Conservation (phyloP, 2,888 invertebrate species). For the Tinea pellionella region DNA sequence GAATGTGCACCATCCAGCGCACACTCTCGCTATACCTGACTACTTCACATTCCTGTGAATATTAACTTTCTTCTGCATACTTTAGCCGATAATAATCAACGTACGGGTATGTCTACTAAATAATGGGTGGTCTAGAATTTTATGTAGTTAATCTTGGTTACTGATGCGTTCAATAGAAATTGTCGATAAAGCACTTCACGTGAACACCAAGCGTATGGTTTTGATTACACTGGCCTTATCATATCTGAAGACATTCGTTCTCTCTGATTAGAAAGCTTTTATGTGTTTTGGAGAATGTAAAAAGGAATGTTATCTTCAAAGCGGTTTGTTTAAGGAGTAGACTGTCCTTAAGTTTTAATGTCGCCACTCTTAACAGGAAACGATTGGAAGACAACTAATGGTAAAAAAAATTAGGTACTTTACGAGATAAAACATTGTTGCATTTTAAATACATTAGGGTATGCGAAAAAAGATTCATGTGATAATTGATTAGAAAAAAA, state of each 20-base stretch:
- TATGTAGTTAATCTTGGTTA: neutral
- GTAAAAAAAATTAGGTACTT: neutral
- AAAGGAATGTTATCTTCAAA: neutral
- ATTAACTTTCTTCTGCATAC: neutral
- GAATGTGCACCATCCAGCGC: too few relatives aligned
- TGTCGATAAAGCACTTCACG: neutral
- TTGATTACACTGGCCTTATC: neutral
- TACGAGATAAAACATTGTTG: too few relatives aligned
- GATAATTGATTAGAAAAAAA: too few relatives aligned
- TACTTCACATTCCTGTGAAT: neutral
- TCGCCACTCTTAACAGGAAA: neutral
- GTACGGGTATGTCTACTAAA: neutral
- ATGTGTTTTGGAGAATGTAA: constrained; percentile 11
- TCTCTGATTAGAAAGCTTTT: constrained; percentile 11
- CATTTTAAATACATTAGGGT: too few relatives aligned
- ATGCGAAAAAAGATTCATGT: too few relatives aligned
- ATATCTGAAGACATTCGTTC: constrained; percentile 2
- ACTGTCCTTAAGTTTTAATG: neutral
- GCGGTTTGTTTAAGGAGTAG: neutral
- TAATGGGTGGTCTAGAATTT: neutral
- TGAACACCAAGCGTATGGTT: neutral
- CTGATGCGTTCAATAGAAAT: constrained; percentile 1
- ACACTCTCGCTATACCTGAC: too few relatives aligned
- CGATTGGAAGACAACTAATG: neutral
- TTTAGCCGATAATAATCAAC: neutral